Evolutionary conservation across 1,140 invertebrate species (phyloP), one percentile per base, ranked within the genome.

Genomic region (Drosophila bifasciata): DNA sequence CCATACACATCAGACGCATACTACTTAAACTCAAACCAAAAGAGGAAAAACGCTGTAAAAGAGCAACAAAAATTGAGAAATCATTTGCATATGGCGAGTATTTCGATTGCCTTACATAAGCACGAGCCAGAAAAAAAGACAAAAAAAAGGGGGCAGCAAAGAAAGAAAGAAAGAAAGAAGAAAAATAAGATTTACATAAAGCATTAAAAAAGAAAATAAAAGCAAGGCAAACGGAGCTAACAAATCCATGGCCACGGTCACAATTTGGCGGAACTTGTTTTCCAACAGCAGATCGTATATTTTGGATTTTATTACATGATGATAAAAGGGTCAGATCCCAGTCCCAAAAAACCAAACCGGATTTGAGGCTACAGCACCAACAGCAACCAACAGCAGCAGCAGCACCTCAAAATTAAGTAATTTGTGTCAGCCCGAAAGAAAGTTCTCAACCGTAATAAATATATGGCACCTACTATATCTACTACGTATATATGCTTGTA

Each of bases 241-340:
- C 45, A 89, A 88, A 88, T 88, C 83, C 83, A 88, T 88, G 70
- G 83, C 83, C 83, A 88, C 69, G 83, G 83, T 88, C 83, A 88
- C 83, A 83, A 89, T 88, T 89, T 88, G 71, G 78, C 71, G 83
- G 79, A 88, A 88, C 83, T 89, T 76, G 84, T 88, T 88, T 88
- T 76, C 43, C 62, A 60, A 40, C 55, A 56, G 21, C 36, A 43
- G 28, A 6, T 45, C 71, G 51, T 58, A 56, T 59, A 25, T 58
- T 44, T 86, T 58, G 68, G 60, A 68, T 80, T 88, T 89, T 83
- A 86, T 88, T 86, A 61, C 78, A 79, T 68, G 79, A 76, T 67
- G 63, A 76, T 64, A 76, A 85, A 84, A 72, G 69, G 73, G 32
- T 36, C 32, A 36, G 11, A 36, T 61, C 57, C 43, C 51, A 50